Conservation (phyloP, 2,113 vertebrate genomes). For the Rhipidura dahli region DNA sequence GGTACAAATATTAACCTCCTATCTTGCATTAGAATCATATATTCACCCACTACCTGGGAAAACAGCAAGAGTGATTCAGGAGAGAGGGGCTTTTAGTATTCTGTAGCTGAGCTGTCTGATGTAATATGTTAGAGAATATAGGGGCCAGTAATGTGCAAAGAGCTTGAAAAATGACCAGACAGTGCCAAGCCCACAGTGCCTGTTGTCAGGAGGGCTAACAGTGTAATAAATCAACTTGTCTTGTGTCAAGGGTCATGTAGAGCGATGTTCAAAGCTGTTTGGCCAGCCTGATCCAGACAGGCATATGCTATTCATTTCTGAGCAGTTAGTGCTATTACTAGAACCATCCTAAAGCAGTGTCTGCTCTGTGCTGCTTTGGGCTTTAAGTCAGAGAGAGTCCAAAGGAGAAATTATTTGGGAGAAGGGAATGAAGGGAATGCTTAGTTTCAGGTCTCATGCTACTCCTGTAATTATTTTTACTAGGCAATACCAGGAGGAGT, state of each 20-base stretch:
- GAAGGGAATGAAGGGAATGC: neutral
- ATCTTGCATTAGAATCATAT: neutral
- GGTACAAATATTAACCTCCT: neutral
- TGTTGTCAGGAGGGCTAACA: constrained; percentile 46
- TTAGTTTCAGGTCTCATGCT: neutral
- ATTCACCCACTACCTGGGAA: neutral
- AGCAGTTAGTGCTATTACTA: neutral
- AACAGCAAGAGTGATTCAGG: neutral
- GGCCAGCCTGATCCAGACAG: constrained; percentile 42
- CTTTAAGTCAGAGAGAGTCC: neutral
- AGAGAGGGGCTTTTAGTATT: constrained; percentile 50
- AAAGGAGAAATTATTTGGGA: neutral
- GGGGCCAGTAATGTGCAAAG: constrained; percentile 47
- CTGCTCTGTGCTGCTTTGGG: neutral
- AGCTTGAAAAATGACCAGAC: constrained; percentile 72
- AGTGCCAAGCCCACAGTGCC: constrained; percentile 1
- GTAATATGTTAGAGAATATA: constrained; percentile 26
- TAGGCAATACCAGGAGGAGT: neutral
- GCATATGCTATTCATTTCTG: neutral
- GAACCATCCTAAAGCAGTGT: neutral
- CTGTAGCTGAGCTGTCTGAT: neutral
- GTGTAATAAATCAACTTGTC: constrained; percentile 73
- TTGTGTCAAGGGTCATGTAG: constrained; percentile 57
- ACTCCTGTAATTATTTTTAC: neutral
- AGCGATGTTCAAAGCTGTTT: constrained; percentile 27